Evolutionary conservation across 2,797 vertebrate species (phyloP), one percentile per base, ranked within the genome.

Genomic region (Premnoplex brunnescens): DNA sequence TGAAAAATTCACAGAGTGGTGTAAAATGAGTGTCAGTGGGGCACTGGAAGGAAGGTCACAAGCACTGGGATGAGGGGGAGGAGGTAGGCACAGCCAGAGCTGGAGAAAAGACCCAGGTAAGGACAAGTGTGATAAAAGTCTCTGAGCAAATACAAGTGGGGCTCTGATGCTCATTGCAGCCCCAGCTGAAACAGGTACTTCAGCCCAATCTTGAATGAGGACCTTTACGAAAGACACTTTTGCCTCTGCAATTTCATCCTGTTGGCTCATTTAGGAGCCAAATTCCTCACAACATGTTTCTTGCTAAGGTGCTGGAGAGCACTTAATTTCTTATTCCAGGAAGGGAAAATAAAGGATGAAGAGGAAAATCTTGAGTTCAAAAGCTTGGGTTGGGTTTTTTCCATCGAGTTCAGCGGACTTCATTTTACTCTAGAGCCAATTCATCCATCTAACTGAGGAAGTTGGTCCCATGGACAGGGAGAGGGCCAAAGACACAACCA

Each of bases 281-380:
- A 43, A 48, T 22, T 78, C 37, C 55, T 66, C 72, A 26, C 15
- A 4, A 20, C 1, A 3, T 6, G 7, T 79, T 78, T 74, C 46
- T 86, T 1, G 0, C 27, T 32, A 2, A 7, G 24, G 74, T 3
- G 5, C 27, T 41, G 30, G 19, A 16, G 4, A 34, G 8, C 24
- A n/a, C 51, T 51, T 51, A 12, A 37, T 58, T 67, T 80, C 59
- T 27, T 68, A 30, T 78, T 93, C 32, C 20, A n/a, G 41, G 34
- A 46, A 14, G 5, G 9, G 14, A 46, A 72, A 59, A 68, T 14
- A 36, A 64, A 62, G 73, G 22, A 37, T 1, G 1, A 67, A 74
- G 43, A 51, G 24, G 23, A 51, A 88, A 80, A 20, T 7, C 3
- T 14, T 30, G 22, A 55, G 13, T 75, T 78, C 30, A 72, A 28